These are phyloP conservation scores for Lasioglossum figueresi DNA, from an alignment of 2,888 invertebrate genomes.

Conservation along the genomic window DNA sequence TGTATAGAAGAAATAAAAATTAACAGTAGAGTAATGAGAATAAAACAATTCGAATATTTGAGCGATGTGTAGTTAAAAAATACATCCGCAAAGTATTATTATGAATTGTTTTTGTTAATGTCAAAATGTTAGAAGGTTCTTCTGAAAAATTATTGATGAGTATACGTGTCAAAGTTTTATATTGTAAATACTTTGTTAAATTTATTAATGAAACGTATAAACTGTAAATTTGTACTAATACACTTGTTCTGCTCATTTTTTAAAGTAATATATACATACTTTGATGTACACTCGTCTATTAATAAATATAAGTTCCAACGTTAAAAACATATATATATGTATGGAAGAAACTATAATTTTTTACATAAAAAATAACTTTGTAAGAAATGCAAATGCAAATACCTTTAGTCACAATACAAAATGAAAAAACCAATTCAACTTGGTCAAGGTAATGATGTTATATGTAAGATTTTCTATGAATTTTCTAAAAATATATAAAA, in stretches of 20 bases:
- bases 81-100: neutral
- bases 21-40: constrained; percentile 5
- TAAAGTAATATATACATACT: neutral
- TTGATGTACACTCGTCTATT: neutral
- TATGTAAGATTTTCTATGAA: neutral
- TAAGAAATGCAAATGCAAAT: constrained; percentile 63
- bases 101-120: constrained; percentile 12
- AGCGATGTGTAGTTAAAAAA: neutral
- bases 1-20: neutral
- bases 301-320: neutral
- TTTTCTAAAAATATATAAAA: neutral
- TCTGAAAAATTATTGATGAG: neutral
- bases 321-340: constrained; percentile 1
- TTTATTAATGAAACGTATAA: neutral
- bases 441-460: constrained; percentile 65
- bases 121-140: neutral
- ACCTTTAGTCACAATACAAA: constrained; percentile 45
- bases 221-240: neutral
- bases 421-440: constrained; percentile 61
- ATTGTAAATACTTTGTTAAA: constrained; percentile 16
- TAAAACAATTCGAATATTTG: neutral
- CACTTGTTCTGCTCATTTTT: neutral
- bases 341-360: constrained; percentile 20
- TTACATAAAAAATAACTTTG: constrained; percentile 7
- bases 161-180: neutral